phyloP scores from a whole-genome alignment of 2,113 vertebrate species.

The Phrynosoma platyrhinos region DNA sequence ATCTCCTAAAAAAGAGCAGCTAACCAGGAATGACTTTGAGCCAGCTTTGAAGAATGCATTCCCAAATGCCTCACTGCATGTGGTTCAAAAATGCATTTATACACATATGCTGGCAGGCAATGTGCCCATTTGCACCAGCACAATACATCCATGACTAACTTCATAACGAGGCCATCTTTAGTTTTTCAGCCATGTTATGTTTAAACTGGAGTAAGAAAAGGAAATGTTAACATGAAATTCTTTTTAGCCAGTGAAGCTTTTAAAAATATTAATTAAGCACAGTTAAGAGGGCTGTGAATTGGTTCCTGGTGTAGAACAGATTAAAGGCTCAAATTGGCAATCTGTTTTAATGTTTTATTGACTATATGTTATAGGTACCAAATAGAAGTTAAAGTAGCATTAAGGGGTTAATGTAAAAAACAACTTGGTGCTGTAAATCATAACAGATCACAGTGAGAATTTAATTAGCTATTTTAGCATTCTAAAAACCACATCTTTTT shows the following conservation, averaged over 20 bases:
- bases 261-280: neutral
- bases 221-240: neutral
- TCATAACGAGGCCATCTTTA: neutral
- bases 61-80: neutral
- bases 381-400: conserved; percentile 31
- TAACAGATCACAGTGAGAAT: neutral
- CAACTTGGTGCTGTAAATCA: neutral
- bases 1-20: neutral
- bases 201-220: neutral
- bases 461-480: neutral
- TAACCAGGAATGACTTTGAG: neutral
- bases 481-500: neutral
- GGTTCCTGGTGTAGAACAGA: neutral
- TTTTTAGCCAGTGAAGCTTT: neutral
- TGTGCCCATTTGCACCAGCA: neutral
- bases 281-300: neutral
- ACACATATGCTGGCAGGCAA: neutral
- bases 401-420: conserved; percentile 41
- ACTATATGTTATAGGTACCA: conserved; percentile 8
- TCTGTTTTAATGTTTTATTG: conserved; percentile 13
- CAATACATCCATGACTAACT: neutral
- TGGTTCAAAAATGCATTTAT: neutral
- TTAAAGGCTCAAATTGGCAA: conserved; percentile 14
- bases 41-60: neutral
- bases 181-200: neutral